phyloP scores from a whole-genome alignment of 2,797 vertebrate species.

The Ctenopoma kingsleyae region DNA sequence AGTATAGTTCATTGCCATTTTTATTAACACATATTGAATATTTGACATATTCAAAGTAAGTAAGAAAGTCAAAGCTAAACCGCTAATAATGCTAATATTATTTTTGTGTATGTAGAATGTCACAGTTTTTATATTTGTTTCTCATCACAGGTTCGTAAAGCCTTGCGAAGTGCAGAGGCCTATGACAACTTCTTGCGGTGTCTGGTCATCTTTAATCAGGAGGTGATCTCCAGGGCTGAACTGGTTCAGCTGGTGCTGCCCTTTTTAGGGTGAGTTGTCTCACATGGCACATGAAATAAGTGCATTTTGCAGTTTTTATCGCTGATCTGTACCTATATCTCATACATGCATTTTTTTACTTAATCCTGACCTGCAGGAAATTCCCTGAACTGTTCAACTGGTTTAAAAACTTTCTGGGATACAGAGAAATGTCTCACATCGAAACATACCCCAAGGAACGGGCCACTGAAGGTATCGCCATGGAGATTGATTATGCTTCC shows the following conservation, averaged over 20 bases:
- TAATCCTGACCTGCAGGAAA: conserved; percentile 84
- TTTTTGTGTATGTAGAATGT: not conserved
- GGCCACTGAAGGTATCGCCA: conserved; percentile 97
- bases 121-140: not conserved
- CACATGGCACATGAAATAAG: fast-evolving
- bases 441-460: conserved; percentile 97
- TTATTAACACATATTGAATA: no score
- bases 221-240: conserved; percentile 96
- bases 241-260: conserved; percentile 97
- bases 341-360: not conserved
- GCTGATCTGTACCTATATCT: not conserved
- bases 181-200: conserved; percentile 98
- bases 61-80: no score
- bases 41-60: no score
- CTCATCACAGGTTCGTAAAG: conserved; percentile 91
- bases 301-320: not conserved
- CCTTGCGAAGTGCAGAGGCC: conserved; percentile 93
- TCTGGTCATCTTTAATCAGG: conserved; percentile 98
- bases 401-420: conserved; percentile 99
- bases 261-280: conserved; percentile 91
- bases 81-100: no score
- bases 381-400: conserved; percentile 98
- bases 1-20: not conserved
- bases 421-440: conserved; percentile 94
- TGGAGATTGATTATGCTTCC: conserved; percentile 99